Percentiles rank a stretch among this genome's conserved stretches.
phyloP scores from a whole-genome alignment of 2,797 vertebrate species.

The Microtus agrestis region DNA sequence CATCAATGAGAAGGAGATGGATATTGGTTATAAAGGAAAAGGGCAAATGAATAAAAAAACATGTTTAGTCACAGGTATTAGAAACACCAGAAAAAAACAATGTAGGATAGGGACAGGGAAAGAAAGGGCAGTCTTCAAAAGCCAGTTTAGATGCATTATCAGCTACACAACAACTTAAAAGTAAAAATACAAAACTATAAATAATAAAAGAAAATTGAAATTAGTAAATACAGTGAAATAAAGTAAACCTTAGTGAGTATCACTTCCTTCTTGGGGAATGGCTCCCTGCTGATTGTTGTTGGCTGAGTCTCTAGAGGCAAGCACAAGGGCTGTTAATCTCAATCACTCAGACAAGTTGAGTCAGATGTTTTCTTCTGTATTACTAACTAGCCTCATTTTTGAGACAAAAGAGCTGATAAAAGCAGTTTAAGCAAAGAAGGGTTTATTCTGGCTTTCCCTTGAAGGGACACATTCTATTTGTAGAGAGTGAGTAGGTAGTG shows the following conservation, averaged over 20 bases:
- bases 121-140: background rate
- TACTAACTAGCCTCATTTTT: background rate
- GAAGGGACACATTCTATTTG: too few relatives aligned
- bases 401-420: background rate
- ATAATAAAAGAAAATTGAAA: background rate
- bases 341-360: background rate
- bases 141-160: background rate
- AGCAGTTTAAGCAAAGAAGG: background rate
- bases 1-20: too few relatives aligned
- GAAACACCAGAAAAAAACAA: background rate
- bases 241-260: background rate
- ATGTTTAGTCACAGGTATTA: background rate
- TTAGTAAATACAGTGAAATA: background rate
- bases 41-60: background rate
- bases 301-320: background rate
- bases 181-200: background rate
- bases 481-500: background rate
- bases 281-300: fast-evolving
- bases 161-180: background rate
- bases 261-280: background rate
- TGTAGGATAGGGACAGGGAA: background rate
- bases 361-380: background rate
- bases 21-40: background rate
- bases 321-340: background rate
- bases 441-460: background rate